Evolutionary conservation across 2,888 invertebrate species (phyloP).

Genomic region (Sphaerophoria taeniata): DNA sequence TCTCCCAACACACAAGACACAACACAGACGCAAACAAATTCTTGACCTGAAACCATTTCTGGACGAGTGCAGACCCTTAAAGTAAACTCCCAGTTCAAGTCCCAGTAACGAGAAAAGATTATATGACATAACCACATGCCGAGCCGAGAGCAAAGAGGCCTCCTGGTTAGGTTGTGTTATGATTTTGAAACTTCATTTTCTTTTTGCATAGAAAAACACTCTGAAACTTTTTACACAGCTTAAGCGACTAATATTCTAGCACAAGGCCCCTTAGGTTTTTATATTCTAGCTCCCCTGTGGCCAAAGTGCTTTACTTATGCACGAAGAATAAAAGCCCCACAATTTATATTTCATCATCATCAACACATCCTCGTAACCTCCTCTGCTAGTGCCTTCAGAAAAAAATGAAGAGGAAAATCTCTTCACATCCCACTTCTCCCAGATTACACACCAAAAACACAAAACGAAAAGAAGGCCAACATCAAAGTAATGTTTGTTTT

Average conservation of each 20-base stretch:
- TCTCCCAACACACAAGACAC: neutral
- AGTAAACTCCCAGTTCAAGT: neutral
- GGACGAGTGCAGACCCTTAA: constrained; percentile 1
- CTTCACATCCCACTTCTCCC: constrained; percentile 18
- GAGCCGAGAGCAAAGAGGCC: neutral
- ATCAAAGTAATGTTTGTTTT: constrained; percentile 20
- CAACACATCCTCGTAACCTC: neutral
- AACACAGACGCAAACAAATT: neutral
- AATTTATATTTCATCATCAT: constrained; percentile 23
- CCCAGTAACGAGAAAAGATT: constrained; percentile 40
- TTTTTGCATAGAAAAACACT: neutral
- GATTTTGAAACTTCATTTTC: neutral
- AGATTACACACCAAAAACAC: neutral
- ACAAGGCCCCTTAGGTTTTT: neutral
- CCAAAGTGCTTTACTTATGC: constrained; percentile 29
- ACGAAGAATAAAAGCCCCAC: constrained; percentile 4
- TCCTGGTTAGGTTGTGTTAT: no score
- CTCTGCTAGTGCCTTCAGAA: neutral
- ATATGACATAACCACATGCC: constrained; percentile 27
- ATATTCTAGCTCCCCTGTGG: neutral
- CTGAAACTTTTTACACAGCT: constrained; percentile 8
- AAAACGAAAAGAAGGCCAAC: constrained; percentile 12
- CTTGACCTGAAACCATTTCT: constrained; percentile 50
- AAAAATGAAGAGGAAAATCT: constrained; percentile 18
- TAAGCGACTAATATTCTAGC: neutral